Evolutionary conservation across 2,888 invertebrate genomes (phyloP).

Genomic region (Drosophila buzzatii): DNA sequence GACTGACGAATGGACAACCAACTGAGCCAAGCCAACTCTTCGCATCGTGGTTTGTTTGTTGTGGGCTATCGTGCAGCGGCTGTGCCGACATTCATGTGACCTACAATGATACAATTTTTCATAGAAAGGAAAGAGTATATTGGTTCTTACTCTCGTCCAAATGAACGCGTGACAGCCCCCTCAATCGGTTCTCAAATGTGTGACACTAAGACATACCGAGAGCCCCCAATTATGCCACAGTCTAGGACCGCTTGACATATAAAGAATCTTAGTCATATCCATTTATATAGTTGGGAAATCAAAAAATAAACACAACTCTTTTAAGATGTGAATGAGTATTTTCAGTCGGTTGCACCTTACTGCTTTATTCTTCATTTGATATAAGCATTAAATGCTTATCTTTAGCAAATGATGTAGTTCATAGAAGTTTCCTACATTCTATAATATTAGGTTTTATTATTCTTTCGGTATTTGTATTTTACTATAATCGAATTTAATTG

Average conservation of each 20-base stretch:
- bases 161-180: no score
- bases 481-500: not conserved
- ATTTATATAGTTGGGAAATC: no score
- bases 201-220: not conserved
- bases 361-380: no score
- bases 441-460: not conserved
- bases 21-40: conserved; percentile 44
- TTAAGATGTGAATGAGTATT: no score
- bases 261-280: no score
- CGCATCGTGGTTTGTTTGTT: conserved; percentile 46
- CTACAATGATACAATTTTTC: conserved; percentile 3
- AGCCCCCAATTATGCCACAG: not conserved
- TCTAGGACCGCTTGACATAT: not conserved
- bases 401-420: no score
- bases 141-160: no score
- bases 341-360: no score
- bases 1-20: conserved; percentile 40
- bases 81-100: conserved; percentile 14
- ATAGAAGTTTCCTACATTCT: no score
- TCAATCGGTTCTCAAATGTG: no score
- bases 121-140: not conserved
- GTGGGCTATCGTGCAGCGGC: conserved; percentile 17
- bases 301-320: no score
- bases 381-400: no score
- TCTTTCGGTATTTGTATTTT: not conserved